Evolutionary conservation across 92 coral and sea anemone species (phyloP).

Genomic region (Siderastrea radians): DNA sequence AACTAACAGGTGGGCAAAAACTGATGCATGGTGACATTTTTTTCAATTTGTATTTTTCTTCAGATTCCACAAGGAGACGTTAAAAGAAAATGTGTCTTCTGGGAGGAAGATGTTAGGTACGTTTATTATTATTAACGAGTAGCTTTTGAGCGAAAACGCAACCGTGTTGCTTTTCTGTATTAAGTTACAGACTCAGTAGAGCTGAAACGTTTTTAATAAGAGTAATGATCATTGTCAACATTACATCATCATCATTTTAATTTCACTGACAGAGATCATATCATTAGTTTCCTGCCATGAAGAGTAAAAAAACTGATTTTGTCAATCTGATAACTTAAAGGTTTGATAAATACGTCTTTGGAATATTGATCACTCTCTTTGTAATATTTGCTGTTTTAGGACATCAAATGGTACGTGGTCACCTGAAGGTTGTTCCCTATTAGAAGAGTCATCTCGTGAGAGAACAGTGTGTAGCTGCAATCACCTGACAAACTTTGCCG

Average conservation of each 20-base stretch:
- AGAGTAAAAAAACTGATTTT: no score
- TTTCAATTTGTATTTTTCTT: not conserved
- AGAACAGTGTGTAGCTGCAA: slow-evolving; percentile 73
- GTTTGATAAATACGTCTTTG: no score
- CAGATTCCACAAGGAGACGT: not conserved
- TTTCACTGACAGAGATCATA: no score
- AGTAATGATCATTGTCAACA: no score
- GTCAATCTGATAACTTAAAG: no score
- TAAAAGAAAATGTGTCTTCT: slow-evolving; percentile 34
- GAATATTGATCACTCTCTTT: not conserved
- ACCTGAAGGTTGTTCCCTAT: slow-evolving; percentile 50
- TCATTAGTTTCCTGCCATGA: no score
- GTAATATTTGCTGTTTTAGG: slow-evolving; percentile 5
- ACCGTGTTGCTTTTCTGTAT: not conserved
- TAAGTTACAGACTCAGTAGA: no score
- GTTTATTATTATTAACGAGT: not conserved
- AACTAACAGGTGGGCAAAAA: no score
- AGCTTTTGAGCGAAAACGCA: not conserved
- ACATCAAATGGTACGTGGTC: slow-evolving; percentile 71
- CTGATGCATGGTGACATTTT: no score
- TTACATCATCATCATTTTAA: no score
- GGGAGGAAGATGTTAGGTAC: slow-evolving; percentile 8
- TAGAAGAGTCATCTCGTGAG: slow-evolving; percentile 6
- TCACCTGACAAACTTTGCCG: slow-evolving; percentile 83
- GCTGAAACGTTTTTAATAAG: no score